Percentiles rank a stretch among this genome's conserved stretches.
Conservation (phyloP, 2,888 invertebrate species). For the Pseudococcus longispinus region DNA sequence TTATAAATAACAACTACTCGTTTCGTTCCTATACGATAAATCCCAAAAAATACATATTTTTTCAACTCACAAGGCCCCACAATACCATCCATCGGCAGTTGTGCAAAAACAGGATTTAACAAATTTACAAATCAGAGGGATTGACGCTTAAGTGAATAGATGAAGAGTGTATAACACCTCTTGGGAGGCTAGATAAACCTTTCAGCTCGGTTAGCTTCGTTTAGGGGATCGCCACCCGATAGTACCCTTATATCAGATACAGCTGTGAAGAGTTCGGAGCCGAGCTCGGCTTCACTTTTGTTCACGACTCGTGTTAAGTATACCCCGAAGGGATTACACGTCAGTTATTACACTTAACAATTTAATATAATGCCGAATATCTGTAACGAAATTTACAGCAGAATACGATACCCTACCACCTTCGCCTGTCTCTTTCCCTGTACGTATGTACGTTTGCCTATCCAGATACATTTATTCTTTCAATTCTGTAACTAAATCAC, state of each 20-base stretch:
- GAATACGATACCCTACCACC: not conserved
- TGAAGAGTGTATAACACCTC: slow-evolving; percentile 49
- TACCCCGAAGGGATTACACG: slow-evolving; percentile 55
- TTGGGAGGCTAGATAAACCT: slow-evolving; percentile 55
- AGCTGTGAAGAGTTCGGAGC: slow-evolving; percentile 42
- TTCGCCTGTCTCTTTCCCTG: not conserved
- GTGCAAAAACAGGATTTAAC: slow-evolving; percentile 45
- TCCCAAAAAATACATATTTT: no score
- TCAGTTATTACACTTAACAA: slow-evolving; percentile 54
- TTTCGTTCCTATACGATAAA: no score
- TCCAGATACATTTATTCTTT: no score
- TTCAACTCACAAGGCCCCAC: no score
- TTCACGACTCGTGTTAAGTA: slow-evolving; percentile 53
- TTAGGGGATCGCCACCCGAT: slow-evolving; percentile 49
- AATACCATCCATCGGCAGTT: not conserved
- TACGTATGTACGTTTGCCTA: no score
- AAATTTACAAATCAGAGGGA: slow-evolving; percentile 54
- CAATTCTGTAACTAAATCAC: no score
- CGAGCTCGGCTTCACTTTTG: slow-evolving; percentile 41
- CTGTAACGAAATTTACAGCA: slow-evolving; percentile 49
- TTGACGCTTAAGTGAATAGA: slow-evolving; percentile 51
- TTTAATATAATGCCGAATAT: slow-evolving; percentile 44
- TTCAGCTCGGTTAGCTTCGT: slow-evolving; percentile 55
- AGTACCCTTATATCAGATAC: slow-evolving; percentile 40
- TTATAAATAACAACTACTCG: no score